Evolutionary conservation across 2,888 invertebrate genomes (phyloP), one percentile per base, ranked within the genome.

Genomic region (Coleophora deauratella): DNA sequence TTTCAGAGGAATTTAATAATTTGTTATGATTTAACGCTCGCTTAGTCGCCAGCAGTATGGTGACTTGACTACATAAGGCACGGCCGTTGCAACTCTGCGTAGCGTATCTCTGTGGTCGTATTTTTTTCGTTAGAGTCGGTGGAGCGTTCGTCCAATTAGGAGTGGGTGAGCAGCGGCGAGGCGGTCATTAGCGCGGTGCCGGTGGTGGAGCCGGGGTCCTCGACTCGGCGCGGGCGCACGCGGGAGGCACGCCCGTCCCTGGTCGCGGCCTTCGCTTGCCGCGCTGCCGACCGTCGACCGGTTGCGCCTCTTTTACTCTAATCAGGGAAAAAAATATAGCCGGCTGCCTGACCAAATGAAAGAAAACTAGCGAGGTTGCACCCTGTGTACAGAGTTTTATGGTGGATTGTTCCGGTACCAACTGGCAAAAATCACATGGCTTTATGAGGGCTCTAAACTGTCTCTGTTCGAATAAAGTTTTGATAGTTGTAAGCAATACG

Each of bases 301-400:
- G 82, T 85, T 80, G 76, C 62, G 72, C 81, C 76, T 82, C 80
- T 80, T 77, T 76, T 77, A 72, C 80, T 81, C 79, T 80, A 82
- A 84, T 82, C 84, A 78, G 69, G 66, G 69, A 57, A 71, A 76
- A 81, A 81, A 81, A 75, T 72, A 72, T 59, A 68, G 62, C 58
- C 56, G 66, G 64, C 59, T 63, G 66, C 72, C 69, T 72, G 71
- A 72, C 72, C 78, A 60, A 76, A 78, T 67, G 75, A 81, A 80
- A 79, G 75, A 73, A 72, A 78, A 73, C 66, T 71, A 69, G 68
- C 72, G 70, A 68, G 71, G 62, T 6, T 21, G 6, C 71, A 66
- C 66, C 59, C 62, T 54, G 68, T 60, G 62, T 59, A 51, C 61
- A 58, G 75, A 75, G 74, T 79, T 80, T 74, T 80, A 80, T 79